phyloP scores from a whole-genome alignment of 2,797 vertebrate species.

The Rhodeus uyekii region DNA sequence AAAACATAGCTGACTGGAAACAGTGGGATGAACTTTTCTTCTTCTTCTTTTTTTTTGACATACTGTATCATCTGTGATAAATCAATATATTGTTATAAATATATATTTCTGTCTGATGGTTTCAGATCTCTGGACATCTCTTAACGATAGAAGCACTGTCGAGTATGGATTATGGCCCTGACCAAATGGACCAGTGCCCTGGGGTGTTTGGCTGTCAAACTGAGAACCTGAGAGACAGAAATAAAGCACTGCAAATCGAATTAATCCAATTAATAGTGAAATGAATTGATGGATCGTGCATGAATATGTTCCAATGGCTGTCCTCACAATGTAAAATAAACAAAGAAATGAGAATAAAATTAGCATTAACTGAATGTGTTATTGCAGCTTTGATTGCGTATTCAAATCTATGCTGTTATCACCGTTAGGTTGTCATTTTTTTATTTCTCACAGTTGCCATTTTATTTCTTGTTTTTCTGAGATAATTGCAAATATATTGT shows the following conservation, averaged over 20 bases:
- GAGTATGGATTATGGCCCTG: background rate
- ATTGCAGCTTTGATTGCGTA: background rate
- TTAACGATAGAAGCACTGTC: background rate
- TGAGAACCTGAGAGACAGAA: background rate
- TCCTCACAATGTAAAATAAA: conserved; percentile 8
- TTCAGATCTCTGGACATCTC: background rate
- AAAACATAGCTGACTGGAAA: background rate
- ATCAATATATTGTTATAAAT: background rate
- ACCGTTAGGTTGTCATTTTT: background rate
- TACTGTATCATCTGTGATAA: background rate
- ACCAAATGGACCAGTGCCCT: background rate
- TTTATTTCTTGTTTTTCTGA: background rate
- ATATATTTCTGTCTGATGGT: background rate
- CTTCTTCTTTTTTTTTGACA: background rate
- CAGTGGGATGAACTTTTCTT: background rate
- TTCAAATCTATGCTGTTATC: background rate
- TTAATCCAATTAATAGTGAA: background rate
- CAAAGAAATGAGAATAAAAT: background rate
- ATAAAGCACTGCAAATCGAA: background rate
- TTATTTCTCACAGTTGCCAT: background rate
- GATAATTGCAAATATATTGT: background rate
- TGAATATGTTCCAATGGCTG: background rate
- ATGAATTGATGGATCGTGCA: background rate
- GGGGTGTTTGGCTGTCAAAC: background rate
- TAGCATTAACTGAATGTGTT: background rate